Percentiles rank a stretch among this genome's conserved stretches.
phyloP scores from a whole-genome alignment of 2,113 vertebrate genomes.

The Emydocephalus ijimae region DNA sequence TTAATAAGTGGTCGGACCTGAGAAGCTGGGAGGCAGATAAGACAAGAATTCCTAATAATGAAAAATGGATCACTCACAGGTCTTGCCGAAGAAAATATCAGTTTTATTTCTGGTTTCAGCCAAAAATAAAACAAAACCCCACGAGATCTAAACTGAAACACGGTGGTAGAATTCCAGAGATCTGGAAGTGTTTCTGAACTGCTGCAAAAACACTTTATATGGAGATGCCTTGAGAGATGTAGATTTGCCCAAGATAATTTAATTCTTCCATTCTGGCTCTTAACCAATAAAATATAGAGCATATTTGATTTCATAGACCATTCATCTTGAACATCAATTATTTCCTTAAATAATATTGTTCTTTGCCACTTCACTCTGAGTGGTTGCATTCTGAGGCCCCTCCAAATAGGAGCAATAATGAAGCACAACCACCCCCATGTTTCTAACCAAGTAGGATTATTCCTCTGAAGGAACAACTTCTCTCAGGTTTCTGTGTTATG shows the following conservation, averaged over 20 bases:
- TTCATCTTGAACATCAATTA: neutral
- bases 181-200: neutral
- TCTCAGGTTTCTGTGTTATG: neutral
- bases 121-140: neutral
- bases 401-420: neutral
- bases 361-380: neutral
- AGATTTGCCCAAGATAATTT: neutral
- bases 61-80: neutral
- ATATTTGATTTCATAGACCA: neutral
- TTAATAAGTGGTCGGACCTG: neutral
- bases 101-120: neutral
- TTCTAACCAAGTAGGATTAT: neutral
- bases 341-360: neutral
- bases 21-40: neutral
- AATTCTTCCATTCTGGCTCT: neutral
- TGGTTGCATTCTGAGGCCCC: neutral
- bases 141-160: neutral
- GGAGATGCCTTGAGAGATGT: neutral
- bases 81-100: neutral
- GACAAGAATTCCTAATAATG: neutral
- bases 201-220: neutral
- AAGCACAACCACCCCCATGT: neutral
- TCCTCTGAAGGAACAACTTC: neutral
- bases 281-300: neutral
- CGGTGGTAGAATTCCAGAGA: neutral